Percentiles rank a stretch among this genome's conserved stretches.
Conservation (phyloP, 2,888 invertebrate species). For the Sylvicola fuscatus region DNA sequence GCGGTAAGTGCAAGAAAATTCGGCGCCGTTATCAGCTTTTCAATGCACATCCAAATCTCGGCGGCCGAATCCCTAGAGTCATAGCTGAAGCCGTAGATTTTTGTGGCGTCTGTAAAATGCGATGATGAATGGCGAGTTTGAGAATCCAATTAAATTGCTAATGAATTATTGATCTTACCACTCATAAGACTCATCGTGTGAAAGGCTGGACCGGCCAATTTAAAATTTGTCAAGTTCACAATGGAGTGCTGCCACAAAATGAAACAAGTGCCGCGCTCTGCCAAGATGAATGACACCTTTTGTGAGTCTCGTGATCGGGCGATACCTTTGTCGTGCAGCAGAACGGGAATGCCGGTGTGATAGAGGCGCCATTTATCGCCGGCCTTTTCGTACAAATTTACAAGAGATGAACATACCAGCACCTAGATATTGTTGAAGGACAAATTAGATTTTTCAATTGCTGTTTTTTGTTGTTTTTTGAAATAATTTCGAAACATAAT, state of each 20-base stretch:
- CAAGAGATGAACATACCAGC: constrained; percentile 53
- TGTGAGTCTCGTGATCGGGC: constrained; percentile 45
- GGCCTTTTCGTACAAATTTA: constrained; percentile 44
- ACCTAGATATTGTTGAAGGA: constrained; percentile 36
- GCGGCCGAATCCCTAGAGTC: constrained; percentile 51
- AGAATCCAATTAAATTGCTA: neutral
- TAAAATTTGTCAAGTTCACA: constrained; percentile 57
- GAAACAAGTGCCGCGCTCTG: constrained; percentile 63
- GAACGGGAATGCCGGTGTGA: constrained; percentile 58
- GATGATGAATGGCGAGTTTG: neutral
- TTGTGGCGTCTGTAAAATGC: constrained; percentile 40
- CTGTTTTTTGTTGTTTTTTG: too few relatives aligned
- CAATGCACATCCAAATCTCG: constrained; percentile 46
- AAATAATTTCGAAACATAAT: too few relatives aligned
- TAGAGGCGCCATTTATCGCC: constrained; percentile 46
- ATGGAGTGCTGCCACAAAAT: constrained; percentile 63
- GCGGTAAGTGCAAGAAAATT: constrained; percentile 55
- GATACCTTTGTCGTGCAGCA: constrained; percentile 56
- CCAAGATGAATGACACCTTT: constrained; percentile 46
- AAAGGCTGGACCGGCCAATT: constrained; percentile 47
- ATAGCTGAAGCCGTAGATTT: constrained; percentile 59
- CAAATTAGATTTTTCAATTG: constrained; percentile 3
- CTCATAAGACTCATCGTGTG: constrained; percentile 61
- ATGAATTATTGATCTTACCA: constrained; percentile 3
- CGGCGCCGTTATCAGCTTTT: constrained; percentile 49